phyloP scores from a whole-genome alignment of 2,888 invertebrate genomes.

The Agrotis exclamationis region DNA sequence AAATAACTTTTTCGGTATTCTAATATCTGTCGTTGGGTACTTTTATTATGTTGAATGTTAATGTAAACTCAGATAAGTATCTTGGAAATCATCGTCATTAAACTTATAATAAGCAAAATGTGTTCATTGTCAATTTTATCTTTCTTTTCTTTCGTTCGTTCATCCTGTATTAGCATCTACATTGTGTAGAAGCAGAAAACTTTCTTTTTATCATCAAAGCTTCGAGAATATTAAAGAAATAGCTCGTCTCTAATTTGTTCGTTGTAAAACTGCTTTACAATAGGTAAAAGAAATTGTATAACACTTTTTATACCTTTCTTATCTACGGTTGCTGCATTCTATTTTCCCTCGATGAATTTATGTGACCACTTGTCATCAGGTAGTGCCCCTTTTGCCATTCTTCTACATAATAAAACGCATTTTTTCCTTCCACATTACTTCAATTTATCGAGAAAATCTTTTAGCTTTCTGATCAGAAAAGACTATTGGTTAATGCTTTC shows the following conservation, averaged over 20 bases:
- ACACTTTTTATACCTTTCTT: slow-evolving; percentile 17
- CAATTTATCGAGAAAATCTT: slow-evolving; percentile 64
- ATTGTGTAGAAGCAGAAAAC: background rate
- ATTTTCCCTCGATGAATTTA: slow-evolving; percentile 55
- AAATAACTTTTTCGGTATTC: slow-evolving; percentile 19
- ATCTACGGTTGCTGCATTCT: slow-evolving; percentile 42
- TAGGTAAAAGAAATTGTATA: slow-evolving; percentile 9
- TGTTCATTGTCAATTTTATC: background rate
- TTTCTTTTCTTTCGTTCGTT: background rate
- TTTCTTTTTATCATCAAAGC: background rate
- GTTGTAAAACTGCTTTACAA: slow-evolving; percentile 13
- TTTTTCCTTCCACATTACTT: slow-evolving; percentile 60
- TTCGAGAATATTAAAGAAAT: slow-evolving; percentile 10
- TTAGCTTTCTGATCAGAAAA: slow-evolving; percentile 65
- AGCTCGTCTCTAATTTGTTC: background rate
- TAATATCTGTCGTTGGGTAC: slow-evolving; percentile 17
- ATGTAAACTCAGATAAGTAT: slow-evolving; percentile 23
- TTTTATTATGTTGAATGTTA: slow-evolving; percentile 20
- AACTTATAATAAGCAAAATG: slow-evolving; percentile 10
- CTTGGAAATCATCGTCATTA: slow-evolving; percentile 1
- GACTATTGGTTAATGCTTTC: slow-evolving; percentile 69
- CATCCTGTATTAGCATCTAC: background rate
- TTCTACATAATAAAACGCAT: slow-evolving; percentile 57
- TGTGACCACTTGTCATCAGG: slow-evolving; percentile 60
- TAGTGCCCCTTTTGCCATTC: slow-evolving; percentile 52